Conservation (phyloP, 2,888 invertebrate genomes). For the Branchipolynoe longqiensis region DNA sequence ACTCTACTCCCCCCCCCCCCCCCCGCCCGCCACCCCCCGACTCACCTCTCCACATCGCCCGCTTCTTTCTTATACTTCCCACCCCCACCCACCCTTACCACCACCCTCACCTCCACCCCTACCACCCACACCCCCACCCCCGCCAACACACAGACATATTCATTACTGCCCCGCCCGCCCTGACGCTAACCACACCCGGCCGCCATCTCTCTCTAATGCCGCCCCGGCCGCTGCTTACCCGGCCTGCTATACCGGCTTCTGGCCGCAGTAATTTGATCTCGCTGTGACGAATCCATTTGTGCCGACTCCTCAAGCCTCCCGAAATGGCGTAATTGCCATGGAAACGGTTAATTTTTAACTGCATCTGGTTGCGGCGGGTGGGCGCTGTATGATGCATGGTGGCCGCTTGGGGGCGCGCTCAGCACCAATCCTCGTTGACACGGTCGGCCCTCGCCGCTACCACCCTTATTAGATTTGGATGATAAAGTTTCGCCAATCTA, state of each 20-base stretch:
- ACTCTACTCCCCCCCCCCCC: no score
- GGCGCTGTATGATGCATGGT: constrained; percentile 33
- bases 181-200: constrained; percentile 23
- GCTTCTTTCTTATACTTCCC: no score
- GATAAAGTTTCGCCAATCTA: constrained; percentile 58
- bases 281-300: constrained; percentile 50
- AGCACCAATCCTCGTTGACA: constrained; percentile 42
- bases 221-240: constrained; percentile 23
- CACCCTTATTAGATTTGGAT: constrained; percentile 52
- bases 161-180: background rate
- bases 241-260: background rate
- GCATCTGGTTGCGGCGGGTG: constrained; percentile 37
- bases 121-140: no score
- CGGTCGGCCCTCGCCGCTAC: background rate
- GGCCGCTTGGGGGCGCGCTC: background rate
- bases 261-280: constrained; percentile 36
- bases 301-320: constrained; percentile 34
- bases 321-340: constrained; percentile 58
- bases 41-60: no score
- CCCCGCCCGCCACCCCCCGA: no score
- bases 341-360: constrained; percentile 56
- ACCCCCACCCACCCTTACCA: no score
- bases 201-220: constrained; percentile 13
- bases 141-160: constrained; percentile 10
- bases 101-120: no score